These are phyloP conservation scores for Campylomormyrus tamandua DNA, from an alignment of 2,113 vertebrate genomes.

Conservation along the genomic window DNA sequence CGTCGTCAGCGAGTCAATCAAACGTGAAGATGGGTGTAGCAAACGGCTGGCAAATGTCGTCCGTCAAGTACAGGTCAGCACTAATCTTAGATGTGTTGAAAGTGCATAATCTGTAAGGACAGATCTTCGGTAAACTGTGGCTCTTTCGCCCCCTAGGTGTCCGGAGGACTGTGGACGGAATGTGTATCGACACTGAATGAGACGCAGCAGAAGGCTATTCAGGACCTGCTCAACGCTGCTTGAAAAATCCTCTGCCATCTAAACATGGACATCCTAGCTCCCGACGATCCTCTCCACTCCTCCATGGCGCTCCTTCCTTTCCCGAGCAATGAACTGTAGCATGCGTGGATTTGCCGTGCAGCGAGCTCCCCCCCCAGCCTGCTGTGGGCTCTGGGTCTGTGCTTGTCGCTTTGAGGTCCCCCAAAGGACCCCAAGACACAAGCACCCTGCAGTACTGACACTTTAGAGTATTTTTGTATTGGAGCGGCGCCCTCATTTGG, in stretches of 20 bases:
- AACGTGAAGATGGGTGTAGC: conserved; percentile 86
- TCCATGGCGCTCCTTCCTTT: conserved; percentile 28
- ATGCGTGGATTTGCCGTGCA: conserved; percentile 31
- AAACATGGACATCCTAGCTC: conserved; percentile 39
- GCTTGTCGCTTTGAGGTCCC: neutral
- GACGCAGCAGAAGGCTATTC: conserved; percentile 89
- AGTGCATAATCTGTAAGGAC: neutral
- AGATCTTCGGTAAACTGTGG: neutral
- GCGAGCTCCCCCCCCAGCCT: conserved; percentile 10
- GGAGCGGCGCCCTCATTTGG: conserved; percentile 13
- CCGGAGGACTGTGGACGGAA: conserved; percentile 87
- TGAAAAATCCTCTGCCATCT: conserved; percentile 66
- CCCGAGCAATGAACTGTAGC: conserved; percentile 53
- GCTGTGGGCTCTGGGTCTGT: conserved; percentile 16
- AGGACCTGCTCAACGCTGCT: conserved; percentile 88
- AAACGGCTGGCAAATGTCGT: conserved; percentile 90
- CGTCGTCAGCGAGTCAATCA: conserved; percentile 85
- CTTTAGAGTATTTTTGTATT: conserved; percentile 28
- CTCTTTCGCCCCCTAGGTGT: conserved; percentile 62
- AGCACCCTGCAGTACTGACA: conserved; percentile 17
- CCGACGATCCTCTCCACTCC: conserved; percentile 32
- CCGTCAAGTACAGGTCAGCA: conserved; percentile 86
- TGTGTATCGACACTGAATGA: conserved; percentile 87
- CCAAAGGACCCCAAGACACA: neutral
- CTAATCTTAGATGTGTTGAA: neutral